Evolutionary conservation across 1,140 invertebrate genomes (phyloP).

Genomic region (Theocolax elegans): DNA sequence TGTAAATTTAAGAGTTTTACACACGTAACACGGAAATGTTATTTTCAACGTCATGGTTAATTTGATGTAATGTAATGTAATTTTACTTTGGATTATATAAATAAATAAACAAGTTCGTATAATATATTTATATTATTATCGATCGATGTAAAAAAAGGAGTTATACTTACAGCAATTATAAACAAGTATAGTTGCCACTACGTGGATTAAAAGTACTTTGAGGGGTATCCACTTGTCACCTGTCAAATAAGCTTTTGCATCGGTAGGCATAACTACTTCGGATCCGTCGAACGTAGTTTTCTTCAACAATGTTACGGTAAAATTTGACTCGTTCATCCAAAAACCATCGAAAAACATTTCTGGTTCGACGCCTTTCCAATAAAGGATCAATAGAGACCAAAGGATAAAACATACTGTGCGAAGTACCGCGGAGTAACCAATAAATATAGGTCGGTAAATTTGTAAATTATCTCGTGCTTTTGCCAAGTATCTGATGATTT

Average conservation of each 20-base stretch:
- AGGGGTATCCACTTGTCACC: constrained; percentile 65
- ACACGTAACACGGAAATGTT: too few species aligned
- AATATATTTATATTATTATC: too few species aligned
- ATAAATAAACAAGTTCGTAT: too few species aligned
- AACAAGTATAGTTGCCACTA: constrained; percentile 73
- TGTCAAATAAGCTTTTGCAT: constrained; percentile 5
- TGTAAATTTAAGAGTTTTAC: too few species aligned
- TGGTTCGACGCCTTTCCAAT: constrained; percentile 67
- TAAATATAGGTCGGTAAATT: constrained; percentile 75
- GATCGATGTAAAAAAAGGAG: too few species aligned
- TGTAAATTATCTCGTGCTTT: constrained; percentile 70
- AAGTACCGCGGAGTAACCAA: constrained; percentile 76
- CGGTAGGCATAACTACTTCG: not conserved
- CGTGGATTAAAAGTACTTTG: constrained; percentile 73
- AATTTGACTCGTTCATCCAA: constrained; percentile 64
- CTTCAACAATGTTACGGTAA: constrained; percentile 62
- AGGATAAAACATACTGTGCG: constrained; percentile 75
- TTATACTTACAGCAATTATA: constrained; percentile 76
- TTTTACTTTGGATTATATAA: too few species aligned
- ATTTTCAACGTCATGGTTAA: too few species aligned
- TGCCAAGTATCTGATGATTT: constrained; percentile 68
- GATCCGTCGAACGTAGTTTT: not conserved
- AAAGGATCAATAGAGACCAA: constrained; percentile 70
- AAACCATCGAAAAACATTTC: constrained; percentile 71
- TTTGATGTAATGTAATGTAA: too few species aligned